Evolutionary conservation across 2,797 vertebrate genomes (phyloP), one percentile per base, ranked within the genome.

Genomic region (Hippopotamyrus pictus): DNA sequence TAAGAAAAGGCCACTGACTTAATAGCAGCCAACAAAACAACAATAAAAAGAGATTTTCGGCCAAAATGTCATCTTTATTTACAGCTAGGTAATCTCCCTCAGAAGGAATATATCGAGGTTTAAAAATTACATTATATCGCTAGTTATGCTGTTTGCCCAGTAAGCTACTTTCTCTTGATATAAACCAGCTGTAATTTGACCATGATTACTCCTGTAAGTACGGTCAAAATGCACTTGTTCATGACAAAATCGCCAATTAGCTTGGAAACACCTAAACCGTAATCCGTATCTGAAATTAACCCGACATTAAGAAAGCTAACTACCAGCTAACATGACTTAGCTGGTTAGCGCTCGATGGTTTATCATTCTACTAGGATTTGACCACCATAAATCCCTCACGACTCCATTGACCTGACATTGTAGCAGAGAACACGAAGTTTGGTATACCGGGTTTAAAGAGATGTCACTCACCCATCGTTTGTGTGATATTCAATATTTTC

Each of bases 391-490:
- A 89, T 14, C n/a, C 29, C 44, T 46, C 50, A 73, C 62, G n/a
- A 19, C 62, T 86, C 5, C 11, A 41, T 2, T 7, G 33, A 76
- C 91, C 92, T 92, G 89, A 92, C 89, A 89, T 62, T 90, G 19
- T 65, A 46, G 84, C 50, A 8, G 7, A 51, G 3, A 88, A 46
- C 9, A 33, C 22, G 50, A 4, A n/a, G 11, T 69, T 53, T 57
- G 22, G 17, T 29, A 3, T 37, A 9, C 9, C 9, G 73, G 11
- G 0, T 3, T 44, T 46, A 33, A 4, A 90, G 1, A 46, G 2
- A 41, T 82, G 82, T 14, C 8, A 91, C 95, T 95, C 93, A 96
- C 96, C 96, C 96, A 96, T 97, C 46, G 54, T 94, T 87, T 92
- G 92, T 83, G 92, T 12, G 91, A 82, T 88, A 37, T 79, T 90